Evolutionary conservation across 2,113 vertebrate species (phyloP).

Genomic region (Leptobrachium ailaonicum): DNA sequence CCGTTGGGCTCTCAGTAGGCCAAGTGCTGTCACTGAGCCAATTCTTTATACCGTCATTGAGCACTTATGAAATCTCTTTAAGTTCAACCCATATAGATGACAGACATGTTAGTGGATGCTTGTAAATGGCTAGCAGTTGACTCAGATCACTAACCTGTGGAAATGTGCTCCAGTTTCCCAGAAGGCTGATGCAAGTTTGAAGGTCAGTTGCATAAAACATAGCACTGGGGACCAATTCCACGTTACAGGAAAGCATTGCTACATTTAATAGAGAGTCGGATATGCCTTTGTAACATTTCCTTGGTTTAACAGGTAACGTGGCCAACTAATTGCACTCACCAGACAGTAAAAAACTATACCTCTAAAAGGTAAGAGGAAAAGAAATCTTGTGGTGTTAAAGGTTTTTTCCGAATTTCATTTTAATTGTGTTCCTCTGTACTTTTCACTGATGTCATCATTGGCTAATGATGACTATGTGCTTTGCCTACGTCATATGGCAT

Average conservation of each 20-base stretch:
- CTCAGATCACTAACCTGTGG: slow-evolving; percentile 38
- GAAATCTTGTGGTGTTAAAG: too few species aligned
- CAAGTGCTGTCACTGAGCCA: slow-evolving; percentile 34
- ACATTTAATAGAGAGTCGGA: slow-evolving; percentile 3
- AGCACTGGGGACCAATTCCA: slow-evolving; percentile 29
- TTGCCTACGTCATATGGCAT: too few species aligned
- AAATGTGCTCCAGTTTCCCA: slow-evolving; percentile 37
- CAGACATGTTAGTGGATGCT: slow-evolving; percentile 31
- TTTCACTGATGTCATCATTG: too few species aligned
- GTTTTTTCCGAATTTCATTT: too few species aligned
- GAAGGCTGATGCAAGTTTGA: slow-evolving; percentile 37
- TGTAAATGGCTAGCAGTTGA: slow-evolving; percentile 42
- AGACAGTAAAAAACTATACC: not conserved
- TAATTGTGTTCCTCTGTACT: too few species aligned
- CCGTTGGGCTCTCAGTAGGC: slow-evolving; percentile 27
- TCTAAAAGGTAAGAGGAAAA: not conserved
- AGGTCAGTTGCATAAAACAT: slow-evolving; percentile 17
- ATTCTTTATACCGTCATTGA: slow-evolving; percentile 22
- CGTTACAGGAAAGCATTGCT: slow-evolving; percentile 19
- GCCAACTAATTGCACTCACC: not conserved
- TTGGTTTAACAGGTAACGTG: not conserved
- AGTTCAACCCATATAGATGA: slow-evolving; percentile 31
- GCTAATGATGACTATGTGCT: too few species aligned
- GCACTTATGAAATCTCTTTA: slow-evolving; percentile 29
- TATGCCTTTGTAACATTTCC: not conserved